phyloP scores from a whole-genome alignment of 2,113 vertebrate species.

The Ceyx margarethae region DNA sequence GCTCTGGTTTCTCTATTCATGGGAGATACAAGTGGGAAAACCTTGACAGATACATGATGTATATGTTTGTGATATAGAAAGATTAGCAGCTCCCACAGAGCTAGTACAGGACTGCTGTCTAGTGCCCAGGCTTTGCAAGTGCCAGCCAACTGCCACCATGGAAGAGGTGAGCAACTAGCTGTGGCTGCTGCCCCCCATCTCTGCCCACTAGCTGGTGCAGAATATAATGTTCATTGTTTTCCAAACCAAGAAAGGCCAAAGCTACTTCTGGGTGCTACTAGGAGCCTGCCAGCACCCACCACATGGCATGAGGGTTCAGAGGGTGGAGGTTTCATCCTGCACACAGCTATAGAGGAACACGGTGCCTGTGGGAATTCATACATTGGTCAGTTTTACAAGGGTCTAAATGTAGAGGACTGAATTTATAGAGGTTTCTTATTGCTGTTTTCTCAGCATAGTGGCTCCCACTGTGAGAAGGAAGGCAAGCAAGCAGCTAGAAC shows the following conservation, averaged over 20 bases:
- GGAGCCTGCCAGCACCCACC: background rate
- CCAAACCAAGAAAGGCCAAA: background rate
- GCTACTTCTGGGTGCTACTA: background rate
- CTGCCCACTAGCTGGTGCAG: background rate
- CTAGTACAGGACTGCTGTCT: background rate
- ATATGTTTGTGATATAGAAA: background rate
- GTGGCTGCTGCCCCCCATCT: background rate
- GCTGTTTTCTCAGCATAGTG: conserved; percentile 15
- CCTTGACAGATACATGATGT: background rate
- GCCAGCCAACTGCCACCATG: no score
- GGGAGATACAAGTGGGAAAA: background rate
- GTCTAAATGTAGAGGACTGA: background rate
- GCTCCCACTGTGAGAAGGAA: background rate
- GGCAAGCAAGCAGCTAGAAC: background rate
- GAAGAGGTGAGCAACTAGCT: background rate
- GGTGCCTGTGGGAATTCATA: background rate
- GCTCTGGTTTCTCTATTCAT: background rate
- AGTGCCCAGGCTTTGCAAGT: background rate
- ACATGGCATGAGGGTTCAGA: background rate
- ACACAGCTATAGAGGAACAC: background rate
- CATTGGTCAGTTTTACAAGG: background rate
- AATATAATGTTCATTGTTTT: background rate
- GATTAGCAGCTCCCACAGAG: background rate
- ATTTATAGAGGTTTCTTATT: conserved; percentile 24
- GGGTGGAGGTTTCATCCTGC: background rate